These are phyloP conservation scores for Ganaspis brasiliensis DNA, from an alignment of 2,888 invertebrate species.

Conservation along the genomic window DNA sequence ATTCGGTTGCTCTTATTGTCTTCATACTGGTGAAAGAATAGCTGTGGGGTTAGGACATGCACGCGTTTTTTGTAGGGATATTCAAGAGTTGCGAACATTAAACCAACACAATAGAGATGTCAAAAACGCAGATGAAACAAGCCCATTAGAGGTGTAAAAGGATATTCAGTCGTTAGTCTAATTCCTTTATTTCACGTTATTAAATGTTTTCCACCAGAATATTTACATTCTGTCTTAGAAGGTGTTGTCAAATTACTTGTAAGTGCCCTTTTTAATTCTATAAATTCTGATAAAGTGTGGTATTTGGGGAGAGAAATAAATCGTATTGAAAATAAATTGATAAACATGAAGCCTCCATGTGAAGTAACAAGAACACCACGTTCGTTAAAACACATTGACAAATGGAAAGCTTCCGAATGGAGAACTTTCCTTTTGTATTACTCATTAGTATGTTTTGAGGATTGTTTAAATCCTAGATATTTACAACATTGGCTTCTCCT, in stretches of 20 bases:
- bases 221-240: no score
- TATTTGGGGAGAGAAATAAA: neutral
- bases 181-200: constrained; percentile 19
- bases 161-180: neutral
- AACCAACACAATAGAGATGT: constrained; percentile 7
- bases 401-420: no score
- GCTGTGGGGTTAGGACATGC: constrained; percentile 42
- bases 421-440: no score
- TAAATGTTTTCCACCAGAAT: no score
- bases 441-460: no score
- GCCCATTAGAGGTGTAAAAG: constrained; percentile 9
- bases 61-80: constrained; percentile 29
- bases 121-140: neutral
- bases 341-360: no score
- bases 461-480: no score
- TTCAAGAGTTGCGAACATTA: constrained; percentile 21
- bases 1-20: no score
- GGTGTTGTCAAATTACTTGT: neutral
- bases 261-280: neutral
- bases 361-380: no score
- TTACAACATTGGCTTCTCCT: constrained; percentile 51
- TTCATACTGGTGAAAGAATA: no score
- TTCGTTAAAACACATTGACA: no score
- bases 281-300: neutral
- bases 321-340: no score